phyloP scores from a whole-genome alignment of 2,888 invertebrate species.

The Pantelozetes paolii region DNA sequence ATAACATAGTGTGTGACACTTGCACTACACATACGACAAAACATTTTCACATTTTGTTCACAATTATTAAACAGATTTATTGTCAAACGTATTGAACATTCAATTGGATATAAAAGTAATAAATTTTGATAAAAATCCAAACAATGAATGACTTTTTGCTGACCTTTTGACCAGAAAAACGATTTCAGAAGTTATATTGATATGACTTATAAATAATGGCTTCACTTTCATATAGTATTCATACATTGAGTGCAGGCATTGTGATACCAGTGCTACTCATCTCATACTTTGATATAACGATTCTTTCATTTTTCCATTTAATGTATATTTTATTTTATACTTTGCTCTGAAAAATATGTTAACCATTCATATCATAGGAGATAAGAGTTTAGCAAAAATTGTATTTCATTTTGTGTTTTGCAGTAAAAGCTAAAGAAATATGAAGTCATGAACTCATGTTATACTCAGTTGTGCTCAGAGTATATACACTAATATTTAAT shows the following conservation, averaged over 20 bases:
- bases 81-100: background rate
- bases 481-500: background rate
- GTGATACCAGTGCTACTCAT: background rate
- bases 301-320: background rate
- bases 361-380: slow-evolving; percentile 9
- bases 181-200: background rate
- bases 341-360: slow-evolving; percentile 10
- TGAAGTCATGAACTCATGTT: background rate
- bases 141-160: background rate
- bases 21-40: background rate
- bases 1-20: slow-evolving; percentile 15
- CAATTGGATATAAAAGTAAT: background rate
- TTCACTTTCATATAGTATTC: background rate
- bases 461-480: background rate
- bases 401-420: background rate
- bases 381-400: background rate
- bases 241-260: background rate
- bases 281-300: background rate
- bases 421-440: background rate
- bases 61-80: slow-evolving; percentile 14
- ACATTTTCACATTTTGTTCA: background rate
- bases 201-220: background rate
- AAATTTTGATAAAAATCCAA: background rate
- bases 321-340: background rate
- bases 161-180: slow-evolving; percentile 18